These are phyloP conservation scores for Ceratosolen fusciceps DNA, from an alignment of 1,140 invertebrate species.

Conservation along the genomic window DNA sequence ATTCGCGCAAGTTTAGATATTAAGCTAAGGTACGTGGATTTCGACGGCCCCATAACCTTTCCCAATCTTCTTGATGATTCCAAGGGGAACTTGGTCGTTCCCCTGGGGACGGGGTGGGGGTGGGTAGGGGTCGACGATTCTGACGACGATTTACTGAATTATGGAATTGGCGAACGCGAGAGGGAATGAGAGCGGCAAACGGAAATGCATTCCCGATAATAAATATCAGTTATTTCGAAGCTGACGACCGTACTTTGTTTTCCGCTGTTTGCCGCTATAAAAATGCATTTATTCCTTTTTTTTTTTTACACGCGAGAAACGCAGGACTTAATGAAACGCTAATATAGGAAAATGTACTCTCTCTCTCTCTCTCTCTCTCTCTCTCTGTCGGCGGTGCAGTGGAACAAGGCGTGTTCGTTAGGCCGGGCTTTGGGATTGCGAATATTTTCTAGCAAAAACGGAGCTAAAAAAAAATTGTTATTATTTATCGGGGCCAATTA, in stretches of 20 bases:
- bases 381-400: too few relatives aligned
- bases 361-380: too few relatives aligned
- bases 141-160: background rate
- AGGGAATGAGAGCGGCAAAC: background rate
- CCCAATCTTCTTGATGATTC: too few relatives aligned
- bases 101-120: background rate
- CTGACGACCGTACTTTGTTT: background rate
- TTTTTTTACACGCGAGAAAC: too few relatives aligned
- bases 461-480: too few relatives aligned
- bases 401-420: too few relatives aligned
- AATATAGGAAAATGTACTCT: too few relatives aligned
- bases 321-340: too few relatives aligned
- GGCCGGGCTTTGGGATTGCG: too few relatives aligned
- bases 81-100: background rate
- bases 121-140: too few relatives aligned
- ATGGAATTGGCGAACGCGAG: background rate
- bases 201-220: conserved; percentile 19
- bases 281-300: background rate
- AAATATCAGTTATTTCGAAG: conserved; percentile 13
- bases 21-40: background rate
- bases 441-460: too few relatives aligned
- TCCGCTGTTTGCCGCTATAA: background rate
- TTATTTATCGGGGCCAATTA: too few relatives aligned
- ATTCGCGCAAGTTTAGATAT: background rate
- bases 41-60: background rate